phyloP scores from a whole-genome alignment of 92 coral and sea anemone species.

The Epizoanthus illoricatus region DNA sequence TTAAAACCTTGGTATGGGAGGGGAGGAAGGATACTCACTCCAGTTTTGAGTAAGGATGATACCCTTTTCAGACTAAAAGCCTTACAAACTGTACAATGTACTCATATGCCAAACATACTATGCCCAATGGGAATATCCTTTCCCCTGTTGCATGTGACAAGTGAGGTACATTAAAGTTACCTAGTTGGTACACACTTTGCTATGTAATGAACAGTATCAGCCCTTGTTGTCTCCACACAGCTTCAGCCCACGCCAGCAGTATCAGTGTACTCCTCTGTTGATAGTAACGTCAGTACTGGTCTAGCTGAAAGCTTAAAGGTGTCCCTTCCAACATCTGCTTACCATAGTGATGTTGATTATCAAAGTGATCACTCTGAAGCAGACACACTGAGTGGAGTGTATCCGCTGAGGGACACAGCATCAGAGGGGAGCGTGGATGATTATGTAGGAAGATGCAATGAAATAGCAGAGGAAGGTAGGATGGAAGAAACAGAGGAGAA shows the following conservation, averaged over 20 bases:
- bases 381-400: conserved; percentile 82
- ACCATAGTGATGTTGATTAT: conserved; percentile 55
- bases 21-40: too few species aligned
- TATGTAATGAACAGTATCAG: background rate
- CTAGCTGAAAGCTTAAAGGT: conserved; percentile 17
- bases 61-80: too few species aligned
- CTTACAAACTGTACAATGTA: too few species aligned
- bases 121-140: too few species aligned
- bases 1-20: too few species aligned
- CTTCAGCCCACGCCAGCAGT: conserved; percentile 40
- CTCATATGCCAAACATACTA: too few species aligned
- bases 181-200: too few species aligned
- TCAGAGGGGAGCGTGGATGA: conserved; percentile 59
- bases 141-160: too few species aligned
- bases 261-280: conserved; percentile 17
- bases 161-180: too few species aligned
- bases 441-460: conserved; percentile 21
- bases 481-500: background rate
- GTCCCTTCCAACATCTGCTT: background rate
- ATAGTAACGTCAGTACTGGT: conserved; percentile 2
- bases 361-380: conserved; percentile 70
- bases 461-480: conserved; percentile 7
- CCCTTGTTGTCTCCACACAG: conserved; percentile 1
- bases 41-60: too few species aligned
- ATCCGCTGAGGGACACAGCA: conserved; percentile 81